A percentile compares a stretch with the other conserved stretches of the same genome.
Conservation (phyloP, 2,113 vertebrate species). For the Chloropsis cyanopogon region DNA sequence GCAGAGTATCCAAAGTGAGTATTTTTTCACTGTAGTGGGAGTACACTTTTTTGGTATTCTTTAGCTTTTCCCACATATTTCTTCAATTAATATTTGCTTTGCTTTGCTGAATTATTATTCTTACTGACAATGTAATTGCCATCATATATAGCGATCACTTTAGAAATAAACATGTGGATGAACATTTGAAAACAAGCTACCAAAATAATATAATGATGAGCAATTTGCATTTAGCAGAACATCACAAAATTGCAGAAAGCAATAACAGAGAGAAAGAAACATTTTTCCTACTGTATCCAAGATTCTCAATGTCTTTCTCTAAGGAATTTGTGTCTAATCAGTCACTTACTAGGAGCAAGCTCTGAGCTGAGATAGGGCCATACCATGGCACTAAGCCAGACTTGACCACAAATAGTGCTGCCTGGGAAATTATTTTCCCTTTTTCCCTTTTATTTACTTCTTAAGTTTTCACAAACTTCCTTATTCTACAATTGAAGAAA, state of each 20-base stretch:
- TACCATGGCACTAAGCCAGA: background rate
- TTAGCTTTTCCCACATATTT: background rate
- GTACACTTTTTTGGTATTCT: background rate
- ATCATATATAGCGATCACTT: conserved; percentile 34
- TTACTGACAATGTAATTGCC: conserved; percentile 32
- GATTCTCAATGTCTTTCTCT: background rate
- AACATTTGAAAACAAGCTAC: conserved; percentile 31
- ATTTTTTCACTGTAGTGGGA: background rate
- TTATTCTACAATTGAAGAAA: background rate
- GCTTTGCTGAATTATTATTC: conserved; percentile 24
- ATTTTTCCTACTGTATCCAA: background rate
- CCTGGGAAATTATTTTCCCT: background rate
- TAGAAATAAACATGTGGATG: conserved; percentile 44
- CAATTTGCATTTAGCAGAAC: conserved; percentile 41
- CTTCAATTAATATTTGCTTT: background rate
- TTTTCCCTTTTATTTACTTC: background rate
- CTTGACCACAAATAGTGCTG: background rate
- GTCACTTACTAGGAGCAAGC: background rate
- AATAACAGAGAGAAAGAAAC: background rate
- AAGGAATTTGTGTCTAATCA: background rate
- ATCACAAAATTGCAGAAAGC: background rate
- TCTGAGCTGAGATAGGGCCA: background rate
- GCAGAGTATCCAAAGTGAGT: background rate
- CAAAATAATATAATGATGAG: conserved; percentile 39
- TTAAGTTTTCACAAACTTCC: background rate